A percentile compares a stretch with the other conserved stretches of the same genome.
phyloP scores from a whole-genome alignment of 2,797 vertebrate species.

The Pangasius krempfi region DNA sequence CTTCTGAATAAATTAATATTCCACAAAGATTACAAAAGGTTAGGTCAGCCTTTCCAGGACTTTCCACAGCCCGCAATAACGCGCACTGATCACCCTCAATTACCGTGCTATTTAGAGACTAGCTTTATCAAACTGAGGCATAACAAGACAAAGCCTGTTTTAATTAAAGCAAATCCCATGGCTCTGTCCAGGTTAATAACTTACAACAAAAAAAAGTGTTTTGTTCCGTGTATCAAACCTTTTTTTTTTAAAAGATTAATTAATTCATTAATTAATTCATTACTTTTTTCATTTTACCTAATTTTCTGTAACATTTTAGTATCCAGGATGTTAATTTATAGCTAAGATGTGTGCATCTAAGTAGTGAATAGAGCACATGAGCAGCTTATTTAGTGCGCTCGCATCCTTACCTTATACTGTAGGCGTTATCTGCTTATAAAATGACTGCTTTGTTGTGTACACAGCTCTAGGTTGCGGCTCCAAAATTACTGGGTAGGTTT shows the following conservation, averaged over 20 bases:
- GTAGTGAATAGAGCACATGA: neutral
- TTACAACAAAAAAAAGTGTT: constrained; percentile 1
- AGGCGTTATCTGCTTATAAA: neutral
- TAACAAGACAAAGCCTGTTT: constrained; percentile 45
- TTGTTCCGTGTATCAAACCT: constrained; percentile 7
- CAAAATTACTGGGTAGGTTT: neutral
- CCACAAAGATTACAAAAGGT: constrained; percentile 72
- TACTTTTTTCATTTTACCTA: neutral
- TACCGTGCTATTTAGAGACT: constrained; percentile 66
- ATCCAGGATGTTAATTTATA: neutral
- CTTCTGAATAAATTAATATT: constrained; percentile 75
- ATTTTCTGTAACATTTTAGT: neutral
- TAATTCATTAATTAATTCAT: neutral
- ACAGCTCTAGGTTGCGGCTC: neutral
- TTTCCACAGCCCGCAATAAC: constrained; percentile 62
- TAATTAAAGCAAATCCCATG: constrained; percentile 51
- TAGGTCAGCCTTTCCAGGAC: constrained; percentile 75
- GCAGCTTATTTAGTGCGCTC: neutral
- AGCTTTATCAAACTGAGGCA: constrained; percentile 63
- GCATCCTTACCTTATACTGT: neutral
- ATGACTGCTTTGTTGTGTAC: neutral
- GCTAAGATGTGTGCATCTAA: neutral
- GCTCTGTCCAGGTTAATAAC: constrained; percentile 43
- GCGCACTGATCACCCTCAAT: constrained; percentile 67
- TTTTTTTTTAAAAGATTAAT: neutral